Base-by-base conservation (phyloP, 2,113 vertebrate species). In the Eulemur macaco region DNA sequence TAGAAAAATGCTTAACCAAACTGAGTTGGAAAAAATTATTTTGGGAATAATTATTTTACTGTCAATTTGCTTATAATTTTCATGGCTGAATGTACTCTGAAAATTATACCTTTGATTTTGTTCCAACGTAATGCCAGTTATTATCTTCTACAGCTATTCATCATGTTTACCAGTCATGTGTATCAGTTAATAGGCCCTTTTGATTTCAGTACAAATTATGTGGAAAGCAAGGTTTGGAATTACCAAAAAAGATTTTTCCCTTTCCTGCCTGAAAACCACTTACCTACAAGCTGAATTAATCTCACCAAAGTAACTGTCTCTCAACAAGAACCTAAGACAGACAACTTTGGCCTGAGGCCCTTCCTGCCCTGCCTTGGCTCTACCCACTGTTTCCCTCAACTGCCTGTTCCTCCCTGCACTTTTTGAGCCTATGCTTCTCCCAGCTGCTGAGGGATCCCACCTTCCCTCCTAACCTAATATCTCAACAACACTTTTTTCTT, bases 31-130 rank as follows among this genome's bases (percentile, higher is more conserved):
- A 88, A 71, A 81, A 84, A 91, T 63, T 63, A 56, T 63, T 74
- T 96, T 82, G 68, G 89, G 45, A 89, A 80, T 82, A 86, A 93
- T 91, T 92, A 63, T 82, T 82, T 87, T 94, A 60, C 17, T 89
- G 29, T 90, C 47, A 87, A 78, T 86, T 96, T 94, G 50, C 20
- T 86, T 91, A 74, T 80, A 74, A 90, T 89, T 90, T 94, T 94
- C 58, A 90, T 71, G 69, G n/a, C 18, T 90, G 91, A 87, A 52
- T 34, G 54, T 81, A 39, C 52, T 85, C 71, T 96, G 77, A 84
- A 94, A 88, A 96, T 17, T 83, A 5, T 54, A 85, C 13, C 37
- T 96, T 91, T 91, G 71, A 11, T 95, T 95, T 45, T 95, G 2
- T 95, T 96, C 66, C 50, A 94, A 86, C 84, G 18, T 85, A 89